Percentiles rank a stretch among this genome's conserved stretches.
Evolutionary conservation across 1,140 invertebrate species (phyloP).

Genomic region (Meloidogyne floridensis): DNA sequence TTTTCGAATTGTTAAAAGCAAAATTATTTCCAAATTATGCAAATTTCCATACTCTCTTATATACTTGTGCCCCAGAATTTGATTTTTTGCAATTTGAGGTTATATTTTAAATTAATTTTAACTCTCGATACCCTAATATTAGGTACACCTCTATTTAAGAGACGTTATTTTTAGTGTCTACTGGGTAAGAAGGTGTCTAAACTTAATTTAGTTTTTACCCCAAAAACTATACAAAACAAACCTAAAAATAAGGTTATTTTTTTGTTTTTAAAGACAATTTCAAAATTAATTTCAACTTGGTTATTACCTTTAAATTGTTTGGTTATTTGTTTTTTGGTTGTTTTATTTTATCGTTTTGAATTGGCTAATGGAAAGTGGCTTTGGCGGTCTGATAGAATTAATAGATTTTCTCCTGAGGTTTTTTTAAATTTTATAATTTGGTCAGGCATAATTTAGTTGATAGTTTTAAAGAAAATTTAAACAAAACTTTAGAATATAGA

Average conservation of each 20-base stretch:
- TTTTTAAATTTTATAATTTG: not conserved
- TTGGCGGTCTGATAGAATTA: not conserved
- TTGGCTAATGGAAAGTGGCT: slow-evolving; percentile 6
- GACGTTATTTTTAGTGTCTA: no score
- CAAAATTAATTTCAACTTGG: slow-evolving; percentile 69
- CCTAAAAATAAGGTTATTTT: slow-evolving; percentile 11
- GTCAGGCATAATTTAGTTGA: not conserved
- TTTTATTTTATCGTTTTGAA: slow-evolving; percentile 39
- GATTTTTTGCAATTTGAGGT: slow-evolving; percentile 74
- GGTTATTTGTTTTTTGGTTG: slow-evolving; percentile 64
- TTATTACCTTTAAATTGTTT: slow-evolving; percentile 71
- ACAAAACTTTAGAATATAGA: no score
- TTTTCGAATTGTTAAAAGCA: slow-evolving; percentile 77
- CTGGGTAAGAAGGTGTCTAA: no score
- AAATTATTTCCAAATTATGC: slow-evolving; percentile 76
- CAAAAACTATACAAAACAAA: no score
- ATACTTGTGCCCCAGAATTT: slow-evolving; percentile 81
- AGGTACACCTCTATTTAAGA: no score
- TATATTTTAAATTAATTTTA: not conserved
- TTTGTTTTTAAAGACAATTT: slow-evolving; percentile 51
- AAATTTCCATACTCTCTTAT: slow-evolving; percentile 81
- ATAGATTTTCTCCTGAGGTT: slow-evolving; percentile 20
- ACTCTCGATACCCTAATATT: no score
- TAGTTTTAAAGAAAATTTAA: not conserved
- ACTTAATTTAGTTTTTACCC: no score